These are phyloP conservation scores for Drosophila pullipes DNA, from an alignment of 2,888 invertebrate genomes.

Conservation along the genomic window DNA sequence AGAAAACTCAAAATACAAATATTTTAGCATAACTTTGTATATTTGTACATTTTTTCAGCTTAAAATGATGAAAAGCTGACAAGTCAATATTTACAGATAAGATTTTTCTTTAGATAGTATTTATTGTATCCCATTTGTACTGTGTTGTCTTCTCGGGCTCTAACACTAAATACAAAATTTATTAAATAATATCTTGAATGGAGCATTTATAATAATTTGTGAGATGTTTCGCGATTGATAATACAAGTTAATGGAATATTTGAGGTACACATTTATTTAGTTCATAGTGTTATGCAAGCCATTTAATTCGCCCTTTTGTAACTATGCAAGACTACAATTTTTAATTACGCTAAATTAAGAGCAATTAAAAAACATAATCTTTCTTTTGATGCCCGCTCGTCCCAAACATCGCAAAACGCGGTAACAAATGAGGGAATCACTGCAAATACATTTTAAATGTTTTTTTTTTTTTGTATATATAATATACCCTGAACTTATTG, in stretches of 20 bases:
- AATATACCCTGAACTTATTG: background rate
- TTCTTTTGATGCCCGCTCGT: slow-evolving; percentile 32
- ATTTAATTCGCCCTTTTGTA: background rate
- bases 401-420: slow-evolving; percentile 19
- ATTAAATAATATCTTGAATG: background rate
- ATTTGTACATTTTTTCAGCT: slow-evolving; percentile 45
- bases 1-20: slow-evolving; percentile 28
- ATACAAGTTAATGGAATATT: background rate
- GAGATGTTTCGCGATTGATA: background rate
- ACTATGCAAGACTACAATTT: slow-evolving; percentile 3
- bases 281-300: background rate
- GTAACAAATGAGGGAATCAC: slow-evolving; percentile 19
- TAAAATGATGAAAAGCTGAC: slow-evolving; percentile 12
- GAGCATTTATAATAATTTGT: background rate
- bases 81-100: slow-evolving; percentile 46
- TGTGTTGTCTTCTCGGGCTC: background rate
- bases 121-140: slow-evolving; percentile 19
- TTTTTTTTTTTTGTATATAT: background rate
- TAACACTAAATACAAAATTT: background rate
- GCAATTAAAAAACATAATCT: slow-evolving; percentile 54
- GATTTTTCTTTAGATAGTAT: slow-evolving; percentile 21
- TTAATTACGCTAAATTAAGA: slow-evolving; percentile 63
- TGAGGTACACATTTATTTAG: background rate
- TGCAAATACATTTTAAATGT: slow-evolving; percentile 26
- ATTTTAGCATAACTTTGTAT: slow-evolving; percentile 16